phyloP scores from a whole-genome alignment of 2,888 invertebrate species.

The Melolontha melolontha region DNA sequence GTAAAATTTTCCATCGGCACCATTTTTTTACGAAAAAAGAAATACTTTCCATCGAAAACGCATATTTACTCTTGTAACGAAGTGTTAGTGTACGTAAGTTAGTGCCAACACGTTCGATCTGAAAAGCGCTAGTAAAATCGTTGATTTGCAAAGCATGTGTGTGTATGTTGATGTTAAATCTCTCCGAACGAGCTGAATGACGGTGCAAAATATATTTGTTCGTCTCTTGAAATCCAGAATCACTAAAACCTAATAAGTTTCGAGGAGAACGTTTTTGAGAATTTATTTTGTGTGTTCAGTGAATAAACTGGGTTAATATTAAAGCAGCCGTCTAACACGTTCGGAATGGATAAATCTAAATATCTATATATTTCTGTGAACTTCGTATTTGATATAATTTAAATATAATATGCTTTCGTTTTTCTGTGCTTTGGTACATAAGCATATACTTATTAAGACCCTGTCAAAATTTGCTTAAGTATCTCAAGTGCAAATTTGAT shows the following conservation, averaged over 20 bases:
- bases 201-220: conserved; percentile 24
- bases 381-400: too few species aligned
- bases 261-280: conserved; percentile 2
- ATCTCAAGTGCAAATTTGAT: too few species aligned
- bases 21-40: conserved; percentile 4
- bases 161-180: conserved; percentile 28
- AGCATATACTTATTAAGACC: too few species aligned
- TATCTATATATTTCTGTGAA: too few species aligned
- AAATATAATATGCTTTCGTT: too few species aligned
- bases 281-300: conserved; percentile 10
- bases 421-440: too few species aligned
- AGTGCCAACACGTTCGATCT: conserved; percentile 8
- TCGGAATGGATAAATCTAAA: too few species aligned
- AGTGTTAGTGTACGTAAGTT: conserved; percentile 24
- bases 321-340: too few species aligned
- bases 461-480: too few species aligned
- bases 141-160: conserved; percentile 20
- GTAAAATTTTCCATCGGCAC: too few species aligned
- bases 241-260: conserved; percentile 14
- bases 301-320: neutral
- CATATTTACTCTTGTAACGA: conserved; percentile 27
- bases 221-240: conserved; percentile 13
- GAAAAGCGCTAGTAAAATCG: conserved; percentile 26
- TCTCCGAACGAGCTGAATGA: conserved; percentile 24
- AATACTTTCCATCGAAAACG: conserved; percentile 4